These are phyloP conservation scores for Hydropsyche tenuis DNA, from an alignment of 1,140 invertebrate species.

Conservation along the genomic window DNA sequence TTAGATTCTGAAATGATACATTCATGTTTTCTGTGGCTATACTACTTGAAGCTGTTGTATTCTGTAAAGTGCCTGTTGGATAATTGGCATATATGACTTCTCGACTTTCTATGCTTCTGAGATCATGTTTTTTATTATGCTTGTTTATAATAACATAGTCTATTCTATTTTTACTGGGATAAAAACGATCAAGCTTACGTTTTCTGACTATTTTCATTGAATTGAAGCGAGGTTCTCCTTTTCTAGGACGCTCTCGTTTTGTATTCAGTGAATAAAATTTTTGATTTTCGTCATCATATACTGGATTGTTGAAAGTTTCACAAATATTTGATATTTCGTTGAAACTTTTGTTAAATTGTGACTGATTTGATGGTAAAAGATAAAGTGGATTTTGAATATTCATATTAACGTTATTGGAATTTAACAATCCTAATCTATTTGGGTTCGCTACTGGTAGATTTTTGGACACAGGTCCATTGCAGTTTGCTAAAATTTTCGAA, in stretches of 20 bases:
- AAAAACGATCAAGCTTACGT: constrained; percentile 60
- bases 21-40: constrained; percentile 36
- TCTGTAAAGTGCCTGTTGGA: constrained; percentile 29
- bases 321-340: constrained; percentile 1
- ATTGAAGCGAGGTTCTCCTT: constrained; percentile 44
- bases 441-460: neutral
- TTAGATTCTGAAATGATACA: constrained; percentile 47
- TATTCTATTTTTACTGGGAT: constrained; percentile 54
- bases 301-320: neutral
- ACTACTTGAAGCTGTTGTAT: constrained; percentile 13
- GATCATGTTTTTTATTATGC: constrained; percentile 32
- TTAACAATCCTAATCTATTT: neutral
- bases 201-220: constrained; percentile 61
- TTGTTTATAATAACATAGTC: constrained; percentile 46
- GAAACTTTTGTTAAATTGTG: neutral
- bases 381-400: constrained; percentile 1
- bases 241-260: constrained; percentile 39
- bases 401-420: neutral
- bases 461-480: neutral
- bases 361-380: neutral
- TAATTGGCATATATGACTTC: constrained; percentile 48
- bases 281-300: constrained; percentile 43
- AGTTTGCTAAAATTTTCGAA: constrained; percentile 28
- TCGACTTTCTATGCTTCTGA: neutral
- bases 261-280: constrained; percentile 46